Percentiles rank a stretch among this genome's conserved stretches.
These are phyloP conservation scores for Ctenodactylus gundi DNA, from an alignment of 2,113 vertebrate species.

Conservation along the genomic window DNA sequence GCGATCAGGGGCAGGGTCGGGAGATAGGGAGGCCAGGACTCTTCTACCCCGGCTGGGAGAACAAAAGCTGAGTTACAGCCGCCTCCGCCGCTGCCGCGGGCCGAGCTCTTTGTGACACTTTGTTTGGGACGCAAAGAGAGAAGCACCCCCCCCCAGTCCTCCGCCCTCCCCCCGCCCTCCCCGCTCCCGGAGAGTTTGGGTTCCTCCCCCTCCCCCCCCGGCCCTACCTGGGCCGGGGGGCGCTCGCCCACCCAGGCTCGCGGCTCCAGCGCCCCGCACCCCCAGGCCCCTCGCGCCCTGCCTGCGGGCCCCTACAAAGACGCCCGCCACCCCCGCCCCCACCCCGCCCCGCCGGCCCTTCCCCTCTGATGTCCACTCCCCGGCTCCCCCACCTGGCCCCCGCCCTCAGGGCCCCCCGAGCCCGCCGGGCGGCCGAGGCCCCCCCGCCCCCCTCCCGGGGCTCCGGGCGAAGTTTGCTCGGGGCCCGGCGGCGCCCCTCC, in stretches of 20 bases:
- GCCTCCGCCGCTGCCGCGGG: constrained; percentile 73
- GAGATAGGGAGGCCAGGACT: constrained; percentile 65
- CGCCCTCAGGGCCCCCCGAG: constrained; percentile 15
- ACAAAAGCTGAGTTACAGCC: constrained; percentile 80
- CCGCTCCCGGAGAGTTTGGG: constrained; percentile 59
- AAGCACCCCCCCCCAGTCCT: constrained; percentile 77
- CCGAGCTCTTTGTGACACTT: constrained; percentile 80
- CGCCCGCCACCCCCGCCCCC: constrained; percentile 27
- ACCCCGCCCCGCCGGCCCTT: constrained; percentile 84
- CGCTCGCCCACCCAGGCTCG: constrained; percentile 35
- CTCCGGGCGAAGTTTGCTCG: constrained; percentile 75
- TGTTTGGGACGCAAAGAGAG: constrained; percentile 82
- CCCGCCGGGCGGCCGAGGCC: neutral
- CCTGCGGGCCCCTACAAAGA: constrained; percentile 78
- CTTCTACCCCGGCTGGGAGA: constrained; percentile 72
- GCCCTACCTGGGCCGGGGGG: constrained; percentile 70
- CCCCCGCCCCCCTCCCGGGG: constrained; percentile 62
- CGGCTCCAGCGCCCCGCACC: constrained; percentile 17
- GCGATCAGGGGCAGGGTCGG: constrained; percentile 50
- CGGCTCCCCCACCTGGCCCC: constrained; percentile 56
- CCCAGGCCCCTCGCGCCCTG: constrained; percentile 69
- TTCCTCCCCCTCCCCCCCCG: constrained; percentile 55
- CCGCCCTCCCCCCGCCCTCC: constrained; percentile 59
- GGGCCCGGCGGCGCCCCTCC: constrained; percentile 70
- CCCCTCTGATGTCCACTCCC: constrained; percentile 74